These are phyloP conservation scores for Florisuga fusca DNA, from an alignment of 2,797 vertebrate species.

Conservation along the genomic window DNA sequence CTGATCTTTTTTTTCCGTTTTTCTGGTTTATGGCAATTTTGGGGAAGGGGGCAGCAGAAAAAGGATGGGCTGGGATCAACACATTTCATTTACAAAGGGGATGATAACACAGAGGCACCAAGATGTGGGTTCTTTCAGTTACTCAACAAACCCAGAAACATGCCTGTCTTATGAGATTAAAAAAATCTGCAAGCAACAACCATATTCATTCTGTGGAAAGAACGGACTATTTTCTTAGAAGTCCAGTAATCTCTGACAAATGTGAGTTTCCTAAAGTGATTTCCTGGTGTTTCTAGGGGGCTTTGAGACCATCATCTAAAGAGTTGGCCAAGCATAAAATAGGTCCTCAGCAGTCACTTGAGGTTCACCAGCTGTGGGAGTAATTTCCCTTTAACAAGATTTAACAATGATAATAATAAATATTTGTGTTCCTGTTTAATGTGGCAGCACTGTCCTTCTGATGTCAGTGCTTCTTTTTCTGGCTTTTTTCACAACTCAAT, in stretches of 20 bases:
- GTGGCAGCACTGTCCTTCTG: not conserved
- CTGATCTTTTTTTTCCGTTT: not conserved
- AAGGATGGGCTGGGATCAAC: not conserved
- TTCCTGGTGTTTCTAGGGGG: not conserved
- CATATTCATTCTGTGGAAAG: not conserved
- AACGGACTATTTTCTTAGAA: not conserved
- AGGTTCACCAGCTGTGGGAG: not conserved
- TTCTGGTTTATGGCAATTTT: not conserved
- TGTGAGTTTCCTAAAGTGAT: not conserved
- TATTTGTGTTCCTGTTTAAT: not conserved
- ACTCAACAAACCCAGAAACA: not conserved
- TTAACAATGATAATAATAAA: not conserved
- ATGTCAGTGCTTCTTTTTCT: not conserved
- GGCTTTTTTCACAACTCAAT: not conserved
- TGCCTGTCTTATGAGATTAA: not conserved
- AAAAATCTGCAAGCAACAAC: not conserved
- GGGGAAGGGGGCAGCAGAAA: not conserved
- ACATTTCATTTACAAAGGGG: not conserved
- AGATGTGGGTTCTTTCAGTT: not conserved
- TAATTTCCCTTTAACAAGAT: not conserved
- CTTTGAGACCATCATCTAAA: not conserved
- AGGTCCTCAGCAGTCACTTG: not conserved
- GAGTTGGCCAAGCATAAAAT: not conserved
- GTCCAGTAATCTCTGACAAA: not conserved
- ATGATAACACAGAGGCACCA: not conserved